Base-by-base conservation (phyloP, 1,140 invertebrate species). In the Drosophila triauraria region DNA sequence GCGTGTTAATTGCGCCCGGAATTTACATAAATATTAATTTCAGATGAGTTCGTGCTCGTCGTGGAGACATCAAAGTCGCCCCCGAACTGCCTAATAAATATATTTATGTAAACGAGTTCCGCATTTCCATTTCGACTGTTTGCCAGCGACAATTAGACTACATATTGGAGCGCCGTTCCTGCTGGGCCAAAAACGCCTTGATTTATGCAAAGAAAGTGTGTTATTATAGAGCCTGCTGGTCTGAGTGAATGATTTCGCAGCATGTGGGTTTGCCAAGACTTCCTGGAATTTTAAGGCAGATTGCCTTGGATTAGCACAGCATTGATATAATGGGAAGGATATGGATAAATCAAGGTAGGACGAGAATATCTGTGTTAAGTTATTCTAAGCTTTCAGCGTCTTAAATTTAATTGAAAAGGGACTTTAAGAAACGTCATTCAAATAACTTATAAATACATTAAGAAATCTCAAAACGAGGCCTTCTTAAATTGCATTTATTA, bases 91-190 rank as follows among this genome's bases (percentile, higher is more conserved):
- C 65, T 80, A 63, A 84, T 90, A 88, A 84, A 81, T 78, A 71
- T 72, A 78, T 88, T 88, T 88, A 88, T 88, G 85, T 67, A 84
- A 90, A 84, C 80, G 62, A 71, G 67, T 78, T 88, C 44, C 64
- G 20, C 20, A 56, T 50, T 64, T 71, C 76, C 57, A 72, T 90
- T 88, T 70, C 30, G 50, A 74, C 59, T 71, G 58, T 57, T 68
- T 54, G 47, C 62, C 65, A 40, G 50, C 65, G 35, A 80, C 84
- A 87, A 88, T 88, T 86, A 80, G 74, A 30, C 30, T 13, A 38
- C 47, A 65, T 69, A 65, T 69, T 59, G 53, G 44, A 53, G 70
- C 23, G 78, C 46, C 50, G 69, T 64, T 57, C 59, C 71, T 40
- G 57, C 53, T 69, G 51, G 25, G 74, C 35, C 47, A 7, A 48